These are phyloP conservation scores for Furcula furcula DNA, from an alignment of 2,888 invertebrate genomes.

Conservation along the genomic window DNA sequence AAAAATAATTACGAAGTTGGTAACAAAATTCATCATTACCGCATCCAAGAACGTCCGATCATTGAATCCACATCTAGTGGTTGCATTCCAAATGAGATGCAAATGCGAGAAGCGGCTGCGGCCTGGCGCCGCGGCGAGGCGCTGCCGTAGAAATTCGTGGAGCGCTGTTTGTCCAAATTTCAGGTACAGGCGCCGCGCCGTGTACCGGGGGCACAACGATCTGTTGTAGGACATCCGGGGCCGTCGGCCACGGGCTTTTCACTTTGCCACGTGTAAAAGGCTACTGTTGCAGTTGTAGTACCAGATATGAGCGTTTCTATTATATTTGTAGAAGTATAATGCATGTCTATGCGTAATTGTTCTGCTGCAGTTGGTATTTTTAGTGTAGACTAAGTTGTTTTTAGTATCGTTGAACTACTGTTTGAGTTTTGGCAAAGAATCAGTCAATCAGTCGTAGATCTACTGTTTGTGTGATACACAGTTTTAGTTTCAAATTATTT, in stretches of 20 bases:
- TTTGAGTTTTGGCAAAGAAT: no score
- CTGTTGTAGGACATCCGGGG: not conserved
- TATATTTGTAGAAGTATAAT: no score
- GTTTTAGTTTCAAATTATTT: no score
- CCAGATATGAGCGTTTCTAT: no score
- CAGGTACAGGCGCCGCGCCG: slow-evolving; percentile 27
- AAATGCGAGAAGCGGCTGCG: slow-evolving; percentile 59
- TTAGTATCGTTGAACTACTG: no score
- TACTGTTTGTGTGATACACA: no score
- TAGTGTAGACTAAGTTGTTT: no score
- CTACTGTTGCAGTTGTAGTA: not conserved
- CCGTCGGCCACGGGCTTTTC: not conserved
- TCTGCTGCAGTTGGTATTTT: no score
- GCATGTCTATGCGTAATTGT: no score
- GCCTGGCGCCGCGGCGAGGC: slow-evolving; percentile 24
- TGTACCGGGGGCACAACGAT: slow-evolving; percentile 11
- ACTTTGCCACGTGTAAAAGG: not conserved
- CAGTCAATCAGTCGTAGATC: no score
- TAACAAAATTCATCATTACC: slow-evolving; percentile 21
- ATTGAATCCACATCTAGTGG: slow-evolving; percentile 22
- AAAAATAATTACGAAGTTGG: no score
- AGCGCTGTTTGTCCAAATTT: slow-evolving; percentile 37
- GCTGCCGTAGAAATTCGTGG: slow-evolving; percentile 32
- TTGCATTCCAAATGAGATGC: slow-evolving; percentile 69
- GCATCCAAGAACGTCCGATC: slow-evolving; percentile 21